Base-by-base conservation (phyloP, 2,797 vertebrate species). In the Calcarius lapponicus region DNA sequence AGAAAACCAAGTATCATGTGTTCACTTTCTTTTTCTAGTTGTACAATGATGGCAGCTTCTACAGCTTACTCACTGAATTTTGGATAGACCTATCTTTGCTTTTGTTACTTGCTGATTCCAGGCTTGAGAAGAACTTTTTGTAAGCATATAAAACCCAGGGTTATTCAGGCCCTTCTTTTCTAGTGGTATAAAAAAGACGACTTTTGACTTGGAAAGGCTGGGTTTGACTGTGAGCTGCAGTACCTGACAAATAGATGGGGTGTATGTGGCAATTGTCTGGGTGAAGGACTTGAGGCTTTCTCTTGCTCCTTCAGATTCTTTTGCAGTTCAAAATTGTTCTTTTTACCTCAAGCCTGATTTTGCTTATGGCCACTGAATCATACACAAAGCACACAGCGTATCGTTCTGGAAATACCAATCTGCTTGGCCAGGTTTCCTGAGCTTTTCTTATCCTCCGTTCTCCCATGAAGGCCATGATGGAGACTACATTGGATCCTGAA, bases 311-410 rank as follows among this genome's bases (percentile, higher is more conserved):
- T 88, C 40, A n/a, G 31, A 56, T 87, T 16, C 11, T 56, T 76
- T 43, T 15, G 5, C 32, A 20, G 9, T 64, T 87, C 24, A 18
- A 3, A 51, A 4, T 50, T 4, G 7, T 38, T 78, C 11, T 50
- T 80, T 66, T 81, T 10, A 10, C 4, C 3, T 50, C 32, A 34
- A 42, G 17, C 26, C 21, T 51, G 15, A 45, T 69, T 84, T 88
- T 76, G 8, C 19, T 88, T 16, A 9, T 56, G 26, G n/a, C 58
- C 18, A 16, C 36, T 73, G 36, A 70, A 51, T 88, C 20, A 21
- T 29, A 4, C 5, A 22, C 28, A 45, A 42, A 65, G 8, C 11
- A 26, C 31, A 16, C 0, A 1, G 9, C 20, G 2, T 34, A 18
- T 43, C 0, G 0, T 86, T 67, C 40, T 61, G 72, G 47, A 92